Evolutionary conservation across 2,888 invertebrate genomes (phyloP).

Genomic region (Agonopterix arenella): DNA sequence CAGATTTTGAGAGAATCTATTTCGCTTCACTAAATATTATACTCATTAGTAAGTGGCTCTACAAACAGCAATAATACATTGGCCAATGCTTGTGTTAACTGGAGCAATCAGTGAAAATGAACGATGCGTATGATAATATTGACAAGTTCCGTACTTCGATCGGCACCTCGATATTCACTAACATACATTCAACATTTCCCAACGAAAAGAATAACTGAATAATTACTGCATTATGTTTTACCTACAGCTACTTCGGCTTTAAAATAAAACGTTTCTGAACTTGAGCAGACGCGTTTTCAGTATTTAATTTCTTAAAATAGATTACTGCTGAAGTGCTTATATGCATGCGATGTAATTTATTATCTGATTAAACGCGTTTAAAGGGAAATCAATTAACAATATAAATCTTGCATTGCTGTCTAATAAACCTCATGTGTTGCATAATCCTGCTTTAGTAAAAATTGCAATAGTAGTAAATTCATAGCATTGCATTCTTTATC

Average conservation of each 20-base stretch:
- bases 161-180: constrained; percentile 6
- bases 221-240: not conserved
- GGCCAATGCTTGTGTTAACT: constrained; percentile 22
- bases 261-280: too few species aligned
- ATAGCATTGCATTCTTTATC: not conserved
- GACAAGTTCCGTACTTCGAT: constrained; percentile 13
- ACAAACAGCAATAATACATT: constrained; percentile 15
- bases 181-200: constrained; percentile 3
- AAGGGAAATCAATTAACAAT: too few species aligned
- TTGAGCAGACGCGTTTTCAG: not conserved
- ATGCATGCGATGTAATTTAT: not conserved
- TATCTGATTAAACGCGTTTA: too few species aligned
- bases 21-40: not conserved
- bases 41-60: not conserved
- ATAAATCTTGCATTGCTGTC: too few species aligned
- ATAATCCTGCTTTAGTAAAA: too few species aligned
- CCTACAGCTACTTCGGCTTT: too few species aligned
- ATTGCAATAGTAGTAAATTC: not conserved
- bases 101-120: constrained; percentile 24
- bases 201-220: not conserved
- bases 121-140: constrained; percentile 21
- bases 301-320: not conserved
- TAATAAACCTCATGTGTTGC: too few species aligned
- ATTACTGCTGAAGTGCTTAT: not conserved
- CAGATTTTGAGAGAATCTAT: not conserved